Base-by-base conservation (phyloP, 23 tunicate genomes). In the Ascidia mentula region DNA sequence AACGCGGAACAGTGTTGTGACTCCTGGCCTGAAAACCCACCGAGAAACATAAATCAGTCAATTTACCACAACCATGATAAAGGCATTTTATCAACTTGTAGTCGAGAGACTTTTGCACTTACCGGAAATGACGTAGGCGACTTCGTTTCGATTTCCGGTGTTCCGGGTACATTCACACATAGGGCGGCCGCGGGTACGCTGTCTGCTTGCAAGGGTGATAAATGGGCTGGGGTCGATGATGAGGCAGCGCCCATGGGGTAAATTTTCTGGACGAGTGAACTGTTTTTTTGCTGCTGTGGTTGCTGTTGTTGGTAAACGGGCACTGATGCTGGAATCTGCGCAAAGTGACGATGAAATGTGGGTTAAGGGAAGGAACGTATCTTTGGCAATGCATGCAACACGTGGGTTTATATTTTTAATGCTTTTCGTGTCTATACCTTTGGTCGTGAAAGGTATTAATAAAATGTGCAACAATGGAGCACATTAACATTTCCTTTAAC, bases 1-100 rank as follows among this genome's bases (percentile, higher is more conserved):
- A 91, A 69, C 85, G 53, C 5, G 84, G 90, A 5, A 53, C 13
- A 1, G 65, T 28, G 28, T 26, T 20, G 28, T 53, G 65, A 9
- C 24, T 53, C 13, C 24, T 53, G 22, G 65, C 65, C 65, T 53
- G 65, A 3, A 53, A 12, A 42, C 15, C 15, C 53, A 42, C 12
- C 12, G 53, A 12, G 15, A 15, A 15, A 42, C 53, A 42, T n/a
- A n/a, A n/a, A 42, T 42, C 15, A 42, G 15, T 9, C 53, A 42
- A 42, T 15, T 42, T 9, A 42, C 15, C 53, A 42, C 15, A 42
- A 9, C 15, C 53, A 42, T 9, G 15, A 42, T 42, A 15, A 15
- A 15, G 53, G 12, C 53, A 42, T 42, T 42, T 9, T 15, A 42
- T 9, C 53, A 42, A 42, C 53, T 15, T 9, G 15, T 15, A 42